These are phyloP conservation scores for Stenchaetothrips biformis DNA, from an alignment of 2,888 invertebrate genomes.

Conservation along the genomic window DNA sequence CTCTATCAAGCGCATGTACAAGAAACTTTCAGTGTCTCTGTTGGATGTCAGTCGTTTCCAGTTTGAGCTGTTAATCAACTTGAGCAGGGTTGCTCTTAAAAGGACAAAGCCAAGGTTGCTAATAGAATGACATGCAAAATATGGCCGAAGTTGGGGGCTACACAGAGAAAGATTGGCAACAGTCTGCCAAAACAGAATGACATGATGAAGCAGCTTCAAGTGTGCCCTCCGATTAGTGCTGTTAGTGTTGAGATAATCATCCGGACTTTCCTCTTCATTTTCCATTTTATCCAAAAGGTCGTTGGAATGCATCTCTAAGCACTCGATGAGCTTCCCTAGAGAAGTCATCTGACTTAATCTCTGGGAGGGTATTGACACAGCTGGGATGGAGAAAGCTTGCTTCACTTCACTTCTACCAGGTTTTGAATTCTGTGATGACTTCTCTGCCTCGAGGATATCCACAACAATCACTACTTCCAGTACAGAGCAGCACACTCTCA, in stretches of 20 bases:
- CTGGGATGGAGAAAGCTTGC: conserved; percentile 13
- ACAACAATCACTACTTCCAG: conserved; percentile 58
- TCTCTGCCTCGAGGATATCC: conserved; percentile 51
- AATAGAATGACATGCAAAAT: conserved; percentile 47
- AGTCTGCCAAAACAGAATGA: conserved; percentile 52
- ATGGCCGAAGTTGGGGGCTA: conserved; percentile 53
- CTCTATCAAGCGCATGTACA: conserved; percentile 35
- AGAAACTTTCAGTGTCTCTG: conserved; percentile 29
- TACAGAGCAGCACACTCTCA: conserved; percentile 56
- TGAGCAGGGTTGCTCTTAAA: conserved; percentile 45
- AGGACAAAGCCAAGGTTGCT: conserved; percentile 47
- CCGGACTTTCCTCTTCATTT: conserved; percentile 4
- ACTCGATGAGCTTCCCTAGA: not conserved
- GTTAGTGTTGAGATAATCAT: not conserved
- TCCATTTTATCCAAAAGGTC: conserved; percentile 22
- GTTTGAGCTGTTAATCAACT: not conserved
- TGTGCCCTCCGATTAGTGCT: conserved; percentile 34
- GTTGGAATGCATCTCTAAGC: not conserved
- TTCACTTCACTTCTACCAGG: conserved; percentile 26
- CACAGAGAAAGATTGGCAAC: conserved; percentile 52
- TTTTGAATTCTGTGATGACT: conserved; percentile 25
- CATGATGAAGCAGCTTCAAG: conserved; percentile 47
- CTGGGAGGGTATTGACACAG: not conserved
- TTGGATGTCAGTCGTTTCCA: not conserved
- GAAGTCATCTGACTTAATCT: not conserved